These are phyloP conservation scores for Anastatus disparis DNA, from an alignment of 1,140 invertebrate genomes.

Conservation along the genomic window DNA sequence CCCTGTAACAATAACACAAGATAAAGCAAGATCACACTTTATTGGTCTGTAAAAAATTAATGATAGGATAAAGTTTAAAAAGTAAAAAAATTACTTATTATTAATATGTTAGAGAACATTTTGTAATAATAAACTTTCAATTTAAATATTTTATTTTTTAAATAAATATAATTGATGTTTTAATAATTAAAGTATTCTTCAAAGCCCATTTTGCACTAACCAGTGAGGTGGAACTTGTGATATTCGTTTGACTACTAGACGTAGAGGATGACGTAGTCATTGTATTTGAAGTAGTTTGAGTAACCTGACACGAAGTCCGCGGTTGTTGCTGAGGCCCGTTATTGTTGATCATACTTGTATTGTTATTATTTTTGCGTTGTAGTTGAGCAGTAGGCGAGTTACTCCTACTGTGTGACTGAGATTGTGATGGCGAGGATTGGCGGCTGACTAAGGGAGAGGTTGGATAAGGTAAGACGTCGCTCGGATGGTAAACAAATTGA, in stretches of 20 bases:
- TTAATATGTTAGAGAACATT: no score
- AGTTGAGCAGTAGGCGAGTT: slow-evolving; percentile 59
- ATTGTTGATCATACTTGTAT: slow-evolving; percentile 39
- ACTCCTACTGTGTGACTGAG: slow-evolving; percentile 63
- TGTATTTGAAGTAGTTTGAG: slow-evolving; percentile 51
- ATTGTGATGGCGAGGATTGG: slow-evolving; percentile 66
- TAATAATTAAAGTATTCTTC: no score
- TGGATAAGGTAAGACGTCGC: slow-evolving; percentile 59
- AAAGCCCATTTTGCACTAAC: slow-evolving; percentile 20
- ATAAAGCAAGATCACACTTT: no score
- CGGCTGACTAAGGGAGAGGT: slow-evolving; percentile 65
- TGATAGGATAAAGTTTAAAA: no score
- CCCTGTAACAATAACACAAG: no score
- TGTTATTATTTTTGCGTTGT: slow-evolving; percentile 26
- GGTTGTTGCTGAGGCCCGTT: slow-evolving; percentile 44
- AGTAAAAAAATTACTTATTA: no score
- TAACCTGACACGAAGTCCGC: slow-evolving; percentile 53
- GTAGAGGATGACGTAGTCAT: slow-evolving; percentile 51
- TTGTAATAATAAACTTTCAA: no score
- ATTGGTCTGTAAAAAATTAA: no score
- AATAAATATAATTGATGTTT: no score
- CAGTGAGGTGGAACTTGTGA: slow-evolving; percentile 46
- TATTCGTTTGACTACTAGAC: slow-evolving; percentile 54
- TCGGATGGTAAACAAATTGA: slow-evolving; percentile 61
- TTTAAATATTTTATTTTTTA: no score